Evolutionary conservation across 1,140 invertebrate genomes (phyloP).

Genomic region (Temnothorax curvispinosus): DNA sequence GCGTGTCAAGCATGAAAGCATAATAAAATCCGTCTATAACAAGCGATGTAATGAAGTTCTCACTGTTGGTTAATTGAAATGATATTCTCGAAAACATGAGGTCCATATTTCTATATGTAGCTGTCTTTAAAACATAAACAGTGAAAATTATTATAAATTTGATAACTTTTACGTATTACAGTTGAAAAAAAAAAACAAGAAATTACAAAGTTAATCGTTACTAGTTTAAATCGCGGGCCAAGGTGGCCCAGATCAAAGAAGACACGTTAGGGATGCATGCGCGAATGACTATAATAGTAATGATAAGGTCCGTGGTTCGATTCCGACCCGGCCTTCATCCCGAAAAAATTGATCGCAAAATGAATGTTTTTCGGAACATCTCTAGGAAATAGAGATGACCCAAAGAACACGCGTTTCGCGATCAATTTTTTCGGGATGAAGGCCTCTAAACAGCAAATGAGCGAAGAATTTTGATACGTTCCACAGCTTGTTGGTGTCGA

Average conservation of each 20-base stretch:
- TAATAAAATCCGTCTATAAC: slow-evolving; percentile 11
- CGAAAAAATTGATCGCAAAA: too few species aligned
- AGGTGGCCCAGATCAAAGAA: background rate
- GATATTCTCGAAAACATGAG: background rate
- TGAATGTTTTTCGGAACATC: too few species aligned
- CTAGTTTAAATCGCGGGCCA: background rate
- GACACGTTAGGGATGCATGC: too few species aligned
- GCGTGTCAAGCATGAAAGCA: background rate
- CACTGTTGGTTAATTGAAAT: slow-evolving; percentile 29
- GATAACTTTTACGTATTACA: background rate
- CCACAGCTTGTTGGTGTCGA: too few species aligned
- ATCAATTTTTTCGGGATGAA: too few species aligned
- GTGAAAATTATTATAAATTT: background rate
- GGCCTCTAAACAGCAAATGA: too few species aligned
- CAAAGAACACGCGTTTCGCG: too few species aligned
- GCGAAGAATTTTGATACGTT: too few species aligned
- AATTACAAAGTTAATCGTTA: background rate
- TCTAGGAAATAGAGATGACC: too few species aligned
- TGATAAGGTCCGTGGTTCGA: too few species aligned
- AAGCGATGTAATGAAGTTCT: slow-evolving; percentile 25
- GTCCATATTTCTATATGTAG: background rate
- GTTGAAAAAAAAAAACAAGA: background rate
- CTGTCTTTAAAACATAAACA: background rate
- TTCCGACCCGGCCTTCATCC: too few species aligned
- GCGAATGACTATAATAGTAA: too few species aligned